A percentile compares a stretch with the other conserved stretches of the same genome.
Evolutionary conservation across 2,888 invertebrate species (phyloP).

Genomic region (Trissoscelio sp.): DNA sequence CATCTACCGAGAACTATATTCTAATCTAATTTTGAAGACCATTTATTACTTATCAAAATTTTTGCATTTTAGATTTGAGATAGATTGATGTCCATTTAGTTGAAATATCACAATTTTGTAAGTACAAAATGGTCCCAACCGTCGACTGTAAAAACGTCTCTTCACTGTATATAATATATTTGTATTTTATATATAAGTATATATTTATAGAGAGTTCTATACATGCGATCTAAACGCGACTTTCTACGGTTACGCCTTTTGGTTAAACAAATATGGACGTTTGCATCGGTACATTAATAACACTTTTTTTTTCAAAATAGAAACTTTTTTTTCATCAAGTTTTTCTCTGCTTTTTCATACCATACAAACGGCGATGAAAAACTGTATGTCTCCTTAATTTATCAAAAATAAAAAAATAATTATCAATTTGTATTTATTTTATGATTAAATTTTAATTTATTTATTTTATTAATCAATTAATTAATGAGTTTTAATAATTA

Average conservation of each 20-base stretch:
- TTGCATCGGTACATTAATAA: slow-evolving; percentile 20
- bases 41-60: slow-evolving; percentile 41
- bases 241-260: slow-evolving; percentile 15
- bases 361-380: slow-evolving; percentile 21
- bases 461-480: too few species aligned
- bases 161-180: slow-evolving; percentile 21
- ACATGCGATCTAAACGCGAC: slow-evolving; percentile 23
- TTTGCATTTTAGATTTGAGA: too few species aligned
- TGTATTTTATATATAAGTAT: slow-evolving; percentile 16
- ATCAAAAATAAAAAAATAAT: too few species aligned
- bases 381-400: slow-evolving; percentile 16
- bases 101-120: slow-evolving; percentile 6
- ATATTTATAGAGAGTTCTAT: slow-evolving; percentile 6
- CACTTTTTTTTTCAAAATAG: too few species aligned
- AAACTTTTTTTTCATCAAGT: too few species aligned
- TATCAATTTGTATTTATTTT: too few species aligned
- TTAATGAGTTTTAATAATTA: too few species aligned
- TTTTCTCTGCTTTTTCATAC: slow-evolving; percentile 17
- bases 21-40: slow-evolving; percentile 18
- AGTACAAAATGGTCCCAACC: slow-evolving; percentile 40
- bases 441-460: too few species aligned
- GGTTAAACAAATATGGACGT: slow-evolving; percentile 25
- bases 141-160: slow-evolving; percentile 20
- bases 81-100: too few species aligned
- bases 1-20: background rate